These are phyloP conservation scores for Caenorhabditis drosophilae DNA, from an alignment of 2,888 invertebrate genomes.

Conservation along the genomic window DNA sequence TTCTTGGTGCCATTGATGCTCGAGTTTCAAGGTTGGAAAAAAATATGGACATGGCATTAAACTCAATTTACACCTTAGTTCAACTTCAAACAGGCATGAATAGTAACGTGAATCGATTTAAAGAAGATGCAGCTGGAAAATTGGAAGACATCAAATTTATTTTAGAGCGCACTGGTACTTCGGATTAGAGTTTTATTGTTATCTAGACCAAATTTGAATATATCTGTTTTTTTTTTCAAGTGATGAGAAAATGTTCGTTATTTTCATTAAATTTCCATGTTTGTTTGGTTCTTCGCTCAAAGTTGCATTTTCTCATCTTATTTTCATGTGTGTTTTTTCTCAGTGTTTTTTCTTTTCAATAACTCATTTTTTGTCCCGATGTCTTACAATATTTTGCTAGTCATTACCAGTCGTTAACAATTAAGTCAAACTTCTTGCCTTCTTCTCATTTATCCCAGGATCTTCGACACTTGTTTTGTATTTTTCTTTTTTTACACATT, in stretches of 20 bases:
- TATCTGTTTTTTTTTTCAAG: background rate
- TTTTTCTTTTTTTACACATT: too few relatives aligned
- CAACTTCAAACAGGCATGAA: slow-evolving; percentile 68
- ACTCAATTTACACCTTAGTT: slow-evolving; percentile 62
- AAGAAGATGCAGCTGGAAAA: slow-evolving; percentile 19
- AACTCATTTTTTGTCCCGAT: too few relatives aligned
- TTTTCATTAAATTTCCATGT: too few relatives aligned
- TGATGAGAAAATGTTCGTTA: slow-evolving; percentile 1
- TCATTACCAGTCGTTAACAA: too few relatives aligned
- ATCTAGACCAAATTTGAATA: slow-evolving; percentile 3
- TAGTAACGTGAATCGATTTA: slow-evolving; percentile 52
- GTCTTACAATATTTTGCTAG: too few relatives aligned
- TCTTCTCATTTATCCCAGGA: too few relatives aligned
- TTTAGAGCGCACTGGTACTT: slow-evolving; percentile 9
- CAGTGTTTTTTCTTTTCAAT: too few relatives aligned
- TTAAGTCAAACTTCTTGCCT: too few relatives aligned
- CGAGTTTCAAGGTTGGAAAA: slow-evolving; percentile 65
- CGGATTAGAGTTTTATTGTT: background rate
- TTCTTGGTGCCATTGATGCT: slow-evolving; percentile 47
- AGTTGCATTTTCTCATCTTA: too few relatives aligned
- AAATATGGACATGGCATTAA: slow-evolving; percentile 67
- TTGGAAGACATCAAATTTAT: slow-evolving; percentile 8
- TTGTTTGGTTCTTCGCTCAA: too few relatives aligned
- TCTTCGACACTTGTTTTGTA: too few relatives aligned
- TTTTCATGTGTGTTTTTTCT: too few relatives aligned